These are phyloP conservation scores for Nemurella pictetii DNA, from an alignment of 2,888 invertebrate species.

Conservation along the genomic window DNA sequence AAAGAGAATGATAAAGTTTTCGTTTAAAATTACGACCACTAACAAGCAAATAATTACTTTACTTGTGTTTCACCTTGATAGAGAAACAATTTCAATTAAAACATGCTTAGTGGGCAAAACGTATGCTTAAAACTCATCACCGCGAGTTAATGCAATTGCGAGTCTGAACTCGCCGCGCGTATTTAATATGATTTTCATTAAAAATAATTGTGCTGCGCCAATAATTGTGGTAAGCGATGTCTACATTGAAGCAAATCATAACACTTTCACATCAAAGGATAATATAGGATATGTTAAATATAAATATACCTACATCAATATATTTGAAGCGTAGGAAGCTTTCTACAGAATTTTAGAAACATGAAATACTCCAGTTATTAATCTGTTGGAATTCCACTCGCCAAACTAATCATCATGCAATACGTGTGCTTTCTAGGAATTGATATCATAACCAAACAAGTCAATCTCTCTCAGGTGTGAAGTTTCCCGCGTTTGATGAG, in stretches of 20 bases:
- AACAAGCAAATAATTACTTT: conserved; percentile 36
- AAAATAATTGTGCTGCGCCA: not conserved
- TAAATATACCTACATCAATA: too few relatives aligned
- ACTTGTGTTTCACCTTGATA: conserved; percentile 36
- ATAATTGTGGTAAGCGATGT: too few relatives aligned
- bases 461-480: not conserved
- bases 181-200: not conserved
- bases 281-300: too few relatives aligned
- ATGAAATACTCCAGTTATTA: too few relatives aligned
- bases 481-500: not conserved
- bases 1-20: conserved; percentile 37
- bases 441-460: too few relatives aligned
- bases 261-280: too few relatives aligned
- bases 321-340: too few relatives aligned
- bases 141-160: not conserved
- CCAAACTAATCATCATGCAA: too few relatives aligned
- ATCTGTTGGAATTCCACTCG: too few relatives aligned
- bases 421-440: too few relatives aligned
- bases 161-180: not conserved
- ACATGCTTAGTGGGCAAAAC: conserved; percentile 32
- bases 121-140: not conserved
- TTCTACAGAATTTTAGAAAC: too few relatives aligned
- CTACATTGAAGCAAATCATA: too few relatives aligned
- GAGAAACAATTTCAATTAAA: conserved; percentile 41
- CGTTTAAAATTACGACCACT: conserved; percentile 33